Base-by-base conservation (phyloP, 2,888 invertebrate genomes). In the Sarcophaga variegata region DNA sequence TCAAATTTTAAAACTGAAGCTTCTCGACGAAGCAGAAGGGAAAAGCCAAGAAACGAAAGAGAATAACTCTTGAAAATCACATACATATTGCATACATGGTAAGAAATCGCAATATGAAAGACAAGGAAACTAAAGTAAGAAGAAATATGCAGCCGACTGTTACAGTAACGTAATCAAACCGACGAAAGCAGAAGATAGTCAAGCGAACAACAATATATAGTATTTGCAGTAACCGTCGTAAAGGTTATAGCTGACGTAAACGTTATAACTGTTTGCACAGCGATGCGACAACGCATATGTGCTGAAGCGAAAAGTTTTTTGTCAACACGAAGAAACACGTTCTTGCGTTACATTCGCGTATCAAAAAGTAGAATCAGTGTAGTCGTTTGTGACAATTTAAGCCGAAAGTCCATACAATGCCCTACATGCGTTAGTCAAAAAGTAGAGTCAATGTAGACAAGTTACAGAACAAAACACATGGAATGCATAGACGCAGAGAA, bases 271-370 rank as follows among this genome's bases (percentile, higher is more conserved):
- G 22, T 22, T 22, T 22, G 22, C 22, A 22, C 27, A 79, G 66
- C 62, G 77, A 74, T 60, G 72, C 69, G 25, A 71, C 74, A 20
- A 60, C 69, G 22, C 79, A 86, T 77, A 49, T 81, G 27, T 81
- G 72, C 63, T 85, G 62, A 2, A 25, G 27, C 8, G 64, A 64
- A 49, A 47, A 4, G 22, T 64, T 64, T 47, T 75, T 64, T 75
- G 49, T 25, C 25, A 49, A n/a, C 12, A 25, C 64, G 25, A 75
- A 11, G 14, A n/a, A 75, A 25, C 75, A 75, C 17, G 27, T 27
- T 27, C 27, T 27, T 27, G 27, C 27, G 27, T 27, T 27, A 27
- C 27, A 4, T 27, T 27, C 25, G 3, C 25, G 25, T 25, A 4
- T 27, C 27, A 27, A 27, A 27, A 27, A 27, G 27, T 27, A 27